Evolutionary conservation across 2,888 invertebrate genomes (phyloP), one percentile per base, ranked within the genome.

Genomic region (Agonopterix alstromeriana): DNA sequence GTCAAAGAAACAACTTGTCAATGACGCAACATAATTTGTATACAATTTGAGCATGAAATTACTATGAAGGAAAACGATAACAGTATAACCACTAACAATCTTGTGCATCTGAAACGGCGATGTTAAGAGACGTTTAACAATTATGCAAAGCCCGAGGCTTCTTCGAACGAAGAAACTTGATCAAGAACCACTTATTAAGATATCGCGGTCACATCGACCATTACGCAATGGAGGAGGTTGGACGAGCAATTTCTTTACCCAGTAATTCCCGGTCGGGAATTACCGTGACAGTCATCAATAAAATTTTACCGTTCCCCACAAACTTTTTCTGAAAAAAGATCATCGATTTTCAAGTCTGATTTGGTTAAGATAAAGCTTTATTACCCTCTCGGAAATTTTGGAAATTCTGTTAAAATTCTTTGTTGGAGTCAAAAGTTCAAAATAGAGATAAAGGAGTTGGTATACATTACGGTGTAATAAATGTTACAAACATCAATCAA

Each of bases 151-250:
- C 75, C 70, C 48, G 60, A 57, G 72, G 72, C 65, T 67, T 69
- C 70, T 53, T 60, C 58, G 63, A 65, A 69, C 62, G 63, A 64
- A 67, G 70, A 66, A 77, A 76, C 75, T 73, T 78, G 83, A 84
- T 83, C 82, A 74, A 72, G 68, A 83, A 75, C 82, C 82, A 75
- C 81, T 83, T 85, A 86, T 86, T 84, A 84, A 82, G 83, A 83
- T 85, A 86, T 82, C 79, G 73, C 71, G 81, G 82, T 78, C 81
- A 81, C 74, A 82, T 82, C 78, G 68, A 60, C 73, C 70, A 80
- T 82, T 82, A 83, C 71, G 73, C 72, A 74, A 73, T 67, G 62
- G 57, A 65, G 67, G 64, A 67, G 63, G 62, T 48, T 61, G 60
- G 54, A 48, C 52, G 54, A 54, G 70, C 68, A 76, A 75, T 78